Evolutionary conservation across 2,888 invertebrate genomes (phyloP).

Genomic region (Ferdinandea cuprea): DNA sequence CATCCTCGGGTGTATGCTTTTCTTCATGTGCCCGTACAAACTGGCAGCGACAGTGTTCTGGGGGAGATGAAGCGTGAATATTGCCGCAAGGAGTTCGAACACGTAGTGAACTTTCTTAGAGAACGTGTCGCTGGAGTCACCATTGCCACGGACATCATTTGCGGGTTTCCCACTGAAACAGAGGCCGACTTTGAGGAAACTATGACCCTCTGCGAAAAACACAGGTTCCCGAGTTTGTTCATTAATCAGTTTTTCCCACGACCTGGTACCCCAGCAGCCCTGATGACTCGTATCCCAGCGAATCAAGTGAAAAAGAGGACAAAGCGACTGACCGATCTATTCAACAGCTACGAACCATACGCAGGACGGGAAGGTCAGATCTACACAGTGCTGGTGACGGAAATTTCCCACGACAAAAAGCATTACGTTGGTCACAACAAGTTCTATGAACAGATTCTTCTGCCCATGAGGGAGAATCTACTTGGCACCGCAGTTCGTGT

Average conservation of each 20-base stretch:
- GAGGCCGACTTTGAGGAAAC: conserved; percentile 95
- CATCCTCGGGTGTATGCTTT: conserved; percentile 97
- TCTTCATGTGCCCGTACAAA: conserved; percentile 98
- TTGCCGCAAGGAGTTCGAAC: conserved; percentile 93
- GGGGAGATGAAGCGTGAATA: conserved; percentile 99
- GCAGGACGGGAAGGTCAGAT: conserved; percentile 85
- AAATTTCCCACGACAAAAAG: conserved; percentile 94
- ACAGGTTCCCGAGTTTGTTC: conserved; percentile 96
- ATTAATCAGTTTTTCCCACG: conserved; percentile 99
- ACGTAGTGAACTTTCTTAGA: conserved; percentile 92
- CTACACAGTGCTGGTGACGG: conserved; percentile 94
- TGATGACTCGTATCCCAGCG: conserved; percentile 92
- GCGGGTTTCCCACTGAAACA: conserved; percentile 99
- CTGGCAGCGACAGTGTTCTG: conserved; percentile 97
- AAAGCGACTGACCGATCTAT: conserved; percentile 93
- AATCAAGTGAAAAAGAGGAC: conserved; percentile 96
- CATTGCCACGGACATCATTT: conserved; percentile 98
- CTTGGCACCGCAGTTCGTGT: conserved; percentile 94
- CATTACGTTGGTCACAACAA: conserved; percentile 98
- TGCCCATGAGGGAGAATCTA: conserved; percentile 90
- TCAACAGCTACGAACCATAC: conserved; percentile 95
- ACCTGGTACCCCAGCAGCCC: conserved; percentile 97
- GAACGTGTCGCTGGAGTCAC: conserved; percentile 94
- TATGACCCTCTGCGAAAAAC: conserved; percentile 90
- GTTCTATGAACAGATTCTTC: conserved; percentile 95